Conservation (phyloP, 1,140 invertebrate species). For the Medauroidea extradentata region DNA sequence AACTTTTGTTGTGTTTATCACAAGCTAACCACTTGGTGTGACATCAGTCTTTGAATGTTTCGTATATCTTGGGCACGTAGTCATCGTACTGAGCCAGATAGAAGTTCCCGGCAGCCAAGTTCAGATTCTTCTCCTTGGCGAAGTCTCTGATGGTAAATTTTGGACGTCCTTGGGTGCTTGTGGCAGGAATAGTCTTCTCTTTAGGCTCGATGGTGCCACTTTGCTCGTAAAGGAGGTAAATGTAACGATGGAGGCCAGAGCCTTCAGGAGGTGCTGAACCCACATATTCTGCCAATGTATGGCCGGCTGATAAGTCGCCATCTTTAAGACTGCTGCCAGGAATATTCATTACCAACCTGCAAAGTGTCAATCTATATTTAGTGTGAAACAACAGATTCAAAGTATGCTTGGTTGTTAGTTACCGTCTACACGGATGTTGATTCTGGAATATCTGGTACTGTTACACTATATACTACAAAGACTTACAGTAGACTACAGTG, state of each 20-base stretch:
- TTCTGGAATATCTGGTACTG: no score
- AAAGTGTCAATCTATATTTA: no score
- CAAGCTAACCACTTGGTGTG: no score
- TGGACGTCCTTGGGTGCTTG: slow-evolving; percentile 44
- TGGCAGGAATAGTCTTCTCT: neutral
- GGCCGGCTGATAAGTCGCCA: slow-evolving; percentile 35
- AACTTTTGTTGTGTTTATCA: no score
- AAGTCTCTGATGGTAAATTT: slow-evolving; percentile 50
- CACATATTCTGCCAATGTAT: slow-evolving; percentile 47
- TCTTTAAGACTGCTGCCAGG: slow-evolving; percentile 45
- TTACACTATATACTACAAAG: no score
- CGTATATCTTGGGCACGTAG: slow-evolving; percentile 48
- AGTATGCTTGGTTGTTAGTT: no score
- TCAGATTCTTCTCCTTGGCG: slow-evolving; percentile 50
- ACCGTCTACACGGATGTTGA: no score
- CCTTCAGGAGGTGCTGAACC: slow-evolving; percentile 52
- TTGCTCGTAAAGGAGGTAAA: slow-evolving; percentile 63
- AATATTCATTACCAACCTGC: slow-evolving; percentile 51
- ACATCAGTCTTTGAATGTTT: slow-evolving; percentile 20
- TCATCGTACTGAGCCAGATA: slow-evolving; percentile 57
- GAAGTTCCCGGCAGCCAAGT: slow-evolving; percentile 55
- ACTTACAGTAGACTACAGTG: no score
- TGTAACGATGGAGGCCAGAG: slow-evolving; percentile 36
- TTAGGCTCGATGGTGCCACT: slow-evolving; percentile 29
- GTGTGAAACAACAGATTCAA: no score